Base-by-base conservation (phyloP, 2,888 invertebrate species). In the Agriotes lineatus region DNA sequence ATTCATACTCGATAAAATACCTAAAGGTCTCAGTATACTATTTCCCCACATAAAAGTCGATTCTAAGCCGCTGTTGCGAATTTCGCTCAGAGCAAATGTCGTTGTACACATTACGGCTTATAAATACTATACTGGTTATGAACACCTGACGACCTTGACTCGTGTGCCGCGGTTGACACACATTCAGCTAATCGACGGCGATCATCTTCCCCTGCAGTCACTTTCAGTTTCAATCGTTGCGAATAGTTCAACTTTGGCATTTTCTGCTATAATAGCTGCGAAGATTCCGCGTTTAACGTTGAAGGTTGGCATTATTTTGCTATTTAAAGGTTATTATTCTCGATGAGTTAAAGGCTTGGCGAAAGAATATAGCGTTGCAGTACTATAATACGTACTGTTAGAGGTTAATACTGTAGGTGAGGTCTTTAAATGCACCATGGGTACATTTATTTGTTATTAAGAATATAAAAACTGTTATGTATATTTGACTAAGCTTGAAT, bases 61-160 rank as follows among this genome's bases (percentile, higher is more conserved):
- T n/a, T n/a, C n/a, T n/a, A n/a, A n/a, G n/a, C 10, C 4, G 18
- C 10, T 20, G 10, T 18, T 10, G 10, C 18, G 18, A 44, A 7
- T 42, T 1, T 42, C 2, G 16, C 2, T 42, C 18, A 42, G 9
- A 42, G 16, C 18, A 42, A 42, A 42, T 16, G 44, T 19, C 37
- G 14, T 37, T 37, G 14, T 37, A 37, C 37, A 14, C 7, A 42
- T 42, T 42, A 16, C 42, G 16, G 7, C 16, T 14, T 42, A 14
- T 42, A 42, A 42, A 12, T 18, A 10, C 20, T 18, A 12, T 18
- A 10, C 20, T 18, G 7, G n/a, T 9, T 45, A 45, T 30, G 33
- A 52, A 52, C 52, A 52, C 52, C 16, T 18, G 52, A 18, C 35
- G 33, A 52, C 52, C 52, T 52, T 52, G 52, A 52, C 52, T 52